phyloP scores from a whole-genome alignment of 2,797 vertebrate genomes.

The Spinibarbus caldwelli region DNA sequence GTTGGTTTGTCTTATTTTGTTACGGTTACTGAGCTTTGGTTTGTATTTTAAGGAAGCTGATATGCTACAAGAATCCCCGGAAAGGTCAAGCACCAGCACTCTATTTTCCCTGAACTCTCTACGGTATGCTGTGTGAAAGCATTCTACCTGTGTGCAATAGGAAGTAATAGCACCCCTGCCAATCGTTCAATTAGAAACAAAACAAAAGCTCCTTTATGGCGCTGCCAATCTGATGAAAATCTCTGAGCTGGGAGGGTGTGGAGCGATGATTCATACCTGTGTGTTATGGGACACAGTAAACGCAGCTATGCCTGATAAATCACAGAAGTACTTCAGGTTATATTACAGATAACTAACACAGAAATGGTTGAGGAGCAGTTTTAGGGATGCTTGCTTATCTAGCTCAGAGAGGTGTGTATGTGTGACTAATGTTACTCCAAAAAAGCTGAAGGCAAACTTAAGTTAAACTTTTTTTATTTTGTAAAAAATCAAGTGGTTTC shows the following conservation, averaged over 20 bases:
- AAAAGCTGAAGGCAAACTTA: not conserved
- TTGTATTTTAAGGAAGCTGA: slow-evolving; percentile 79
- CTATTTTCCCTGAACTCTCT: slow-evolving; percentile 75
- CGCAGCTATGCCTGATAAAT: slow-evolving; percentile 20
- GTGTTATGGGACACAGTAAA: slow-evolving; percentile 29
- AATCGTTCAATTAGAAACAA: slow-evolving; percentile 70
- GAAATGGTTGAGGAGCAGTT: slow-evolving; percentile 23
- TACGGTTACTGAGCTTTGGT: slow-evolving; percentile 77
- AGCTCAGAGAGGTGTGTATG: not conserved
- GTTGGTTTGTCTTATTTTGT: slow-evolving; percentile 72
- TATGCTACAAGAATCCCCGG: slow-evolving; percentile 79
- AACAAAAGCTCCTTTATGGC: slow-evolving; percentile 66
- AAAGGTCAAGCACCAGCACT: slow-evolving; percentile 82
- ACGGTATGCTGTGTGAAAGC: slow-evolving; percentile 70
- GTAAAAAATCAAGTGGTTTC: slow-evolving; percentile 1
- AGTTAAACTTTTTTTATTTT: not conserved
- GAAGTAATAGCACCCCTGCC: slow-evolving; percentile 69
- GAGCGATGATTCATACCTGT: slow-evolving; percentile 29
- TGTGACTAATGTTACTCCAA: slow-evolving; percentile 7
- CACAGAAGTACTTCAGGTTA: slow-evolving; percentile 30
- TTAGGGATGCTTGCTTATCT: slow-evolving; percentile 9
- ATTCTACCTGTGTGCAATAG: slow-evolving; percentile 73
- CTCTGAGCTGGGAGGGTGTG: slow-evolving; percentile 16
- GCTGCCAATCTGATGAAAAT: slow-evolving; percentile 61
- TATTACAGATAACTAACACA: slow-evolving; percentile 54